Base-by-base conservation (phyloP, 1,140 invertebrate species). In the Drosophila bipectinata region DNA sequence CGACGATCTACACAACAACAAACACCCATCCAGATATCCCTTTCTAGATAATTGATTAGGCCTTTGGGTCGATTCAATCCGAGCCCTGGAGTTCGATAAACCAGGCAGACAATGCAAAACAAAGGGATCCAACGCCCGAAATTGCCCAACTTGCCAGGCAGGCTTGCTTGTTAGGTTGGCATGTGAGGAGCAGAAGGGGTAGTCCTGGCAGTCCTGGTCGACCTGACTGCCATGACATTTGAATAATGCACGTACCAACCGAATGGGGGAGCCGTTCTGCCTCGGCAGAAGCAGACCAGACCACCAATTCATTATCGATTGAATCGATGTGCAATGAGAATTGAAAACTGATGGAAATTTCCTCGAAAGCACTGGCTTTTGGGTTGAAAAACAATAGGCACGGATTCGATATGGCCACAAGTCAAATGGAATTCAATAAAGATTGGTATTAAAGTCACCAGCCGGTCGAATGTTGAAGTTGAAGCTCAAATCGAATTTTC, bases 221-320 rank as follows among this genome's bases (percentile, higher is more conserved):
- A 5, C 63, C 49, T 68, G 66, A 18, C 53, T 60, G 77, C 49
- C 69, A 62, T 58, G 57, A 47, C 76, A 85, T 77, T 84, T 84
- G 81, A 84, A 84, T 84, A 84, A 85, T 84, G 80, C 80, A 80
- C 69, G 59, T 51, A 60, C 47, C 34, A 66, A 61, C 47, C 52
- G 66, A 66, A 69, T 56, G 62, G 66, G 66, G 26, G n/a, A 21
- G 24, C 21, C 6, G 14, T 28, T 28, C 26, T 49, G 37, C 45
- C 32, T 7, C 12, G 37, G 26, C 26, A 30, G 53, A 18, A 28
- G 14, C 41, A 48, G 52, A 71, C 58, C 41, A 48, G 52, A 71
- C 58, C 60, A 63, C 68, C 76, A 77, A 81, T 80, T 77, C 77
- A 77, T 77, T 87, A 84, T 87, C 82, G 81, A 84, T 84, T 84